Base-by-base conservation (phyloP, 1,140 invertebrate genomes). In the Ceratitis capitata region DNA sequence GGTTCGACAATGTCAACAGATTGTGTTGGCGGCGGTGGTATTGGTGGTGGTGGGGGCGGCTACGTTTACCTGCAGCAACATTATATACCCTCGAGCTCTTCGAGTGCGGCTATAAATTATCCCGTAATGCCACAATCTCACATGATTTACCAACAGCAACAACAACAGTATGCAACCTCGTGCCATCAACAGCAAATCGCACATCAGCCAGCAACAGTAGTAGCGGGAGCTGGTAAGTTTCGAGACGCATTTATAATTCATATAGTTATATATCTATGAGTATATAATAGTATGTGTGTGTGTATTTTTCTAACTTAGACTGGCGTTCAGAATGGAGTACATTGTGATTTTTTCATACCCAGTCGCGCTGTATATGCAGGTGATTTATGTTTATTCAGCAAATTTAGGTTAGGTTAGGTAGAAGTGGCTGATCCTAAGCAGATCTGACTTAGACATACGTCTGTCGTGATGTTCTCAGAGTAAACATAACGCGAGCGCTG, bases 41-140 rank as follows among this genome's bases (percentile, higher is more conserved):
- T n/a, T n/a, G n/a, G n/a, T n/a, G n/a, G n/a, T n/a, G n/a, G n/a
- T n/a, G n/a, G n/a, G n/a, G 89, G 88, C 29, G 90, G 91, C 53
- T 92, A 92, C 88, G 89, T 92, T 47, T 92, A 92, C 84, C 87
- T 92, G 85, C 91, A 92, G 86, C 91, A 92, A 74, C 91, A 91
- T 82, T 92, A 92, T 85, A 87, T 89, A n/a, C 88, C 90, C 23
- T 88, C 89, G 23, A 87, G 90, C 9, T 88, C 88, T 84, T 85
- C 87, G n/a, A 86, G 88, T 7, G 86, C 89, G n/a, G 86, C 89
- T 35, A 89, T 91, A 61, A 91, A 90, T 86, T 89, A 91, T 87
- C 89, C 90, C 85, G 85, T 89, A 84, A 88, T 88, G 85, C 88
- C 88, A 86, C 89, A 90, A 87, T 89, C 89, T 82, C 89, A 91